A percentile compares a stretch with the other conserved stretches of the same genome.
Conservation (phyloP, 2,113 vertebrate genomes). For the Microtus richardsoni region DNA sequence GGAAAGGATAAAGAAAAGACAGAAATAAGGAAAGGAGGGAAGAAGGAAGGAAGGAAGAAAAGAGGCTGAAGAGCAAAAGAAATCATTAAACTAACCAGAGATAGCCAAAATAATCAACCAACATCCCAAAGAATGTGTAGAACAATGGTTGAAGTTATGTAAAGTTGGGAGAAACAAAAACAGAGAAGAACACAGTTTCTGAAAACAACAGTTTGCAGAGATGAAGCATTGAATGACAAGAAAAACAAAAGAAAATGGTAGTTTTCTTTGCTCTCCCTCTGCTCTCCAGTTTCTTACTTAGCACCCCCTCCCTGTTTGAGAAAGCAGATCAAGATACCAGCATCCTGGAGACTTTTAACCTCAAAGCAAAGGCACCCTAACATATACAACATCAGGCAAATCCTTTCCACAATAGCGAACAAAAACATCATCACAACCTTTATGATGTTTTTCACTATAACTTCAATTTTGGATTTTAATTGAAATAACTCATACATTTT, state of each 20-base stretch:
- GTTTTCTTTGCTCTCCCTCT: background rate
- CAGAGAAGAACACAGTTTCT: background rate
- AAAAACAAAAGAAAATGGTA: background rate
- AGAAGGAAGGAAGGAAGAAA: background rate
- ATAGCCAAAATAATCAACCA: background rate
- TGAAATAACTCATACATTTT: background rate
- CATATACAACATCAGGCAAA: rapidly evolving
- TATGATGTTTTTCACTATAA: background rate
- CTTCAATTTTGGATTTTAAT: background rate
- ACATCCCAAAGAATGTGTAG: background rate
- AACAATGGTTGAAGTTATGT: background rate
- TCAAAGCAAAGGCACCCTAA: background rate
- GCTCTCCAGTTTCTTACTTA: background rate
- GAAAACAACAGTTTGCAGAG: background rate
- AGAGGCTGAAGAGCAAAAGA: background rate
- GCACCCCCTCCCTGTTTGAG: no score
- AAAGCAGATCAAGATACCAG: background rate
- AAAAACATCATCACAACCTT: background rate
- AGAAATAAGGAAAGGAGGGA: background rate
- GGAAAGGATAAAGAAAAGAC: background rate
- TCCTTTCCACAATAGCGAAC: background rate
- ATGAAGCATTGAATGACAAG: background rate
- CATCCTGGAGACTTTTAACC: background rate
- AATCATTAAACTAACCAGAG: background rate
- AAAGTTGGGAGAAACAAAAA: background rate